Conservation (phyloP, 2,888 invertebrate species). For the Caenorhabditis sinica region DNA sequence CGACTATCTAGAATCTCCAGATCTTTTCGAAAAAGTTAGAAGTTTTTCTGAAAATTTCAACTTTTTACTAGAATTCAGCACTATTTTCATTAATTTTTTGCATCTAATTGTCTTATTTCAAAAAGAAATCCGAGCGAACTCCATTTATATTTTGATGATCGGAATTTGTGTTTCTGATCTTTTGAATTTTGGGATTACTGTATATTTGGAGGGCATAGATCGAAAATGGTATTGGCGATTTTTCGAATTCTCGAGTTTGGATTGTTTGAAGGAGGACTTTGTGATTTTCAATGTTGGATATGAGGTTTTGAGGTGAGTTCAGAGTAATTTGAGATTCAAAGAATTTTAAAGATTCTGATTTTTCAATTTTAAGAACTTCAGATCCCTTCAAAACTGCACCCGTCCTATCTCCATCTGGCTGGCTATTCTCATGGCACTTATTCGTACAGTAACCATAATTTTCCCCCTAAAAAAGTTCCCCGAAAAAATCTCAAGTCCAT, state of each 20-base stretch:
- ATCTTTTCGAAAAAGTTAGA: background rate
- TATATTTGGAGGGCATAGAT: conserved; percentile 12
- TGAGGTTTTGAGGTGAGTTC: conserved; percentile 5
- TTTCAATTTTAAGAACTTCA: background rate
- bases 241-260: background rate
- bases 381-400: too few relatives aligned
- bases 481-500: too few relatives aligned
- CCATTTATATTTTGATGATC: conserved; percentile 17
- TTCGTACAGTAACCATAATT: background rate
- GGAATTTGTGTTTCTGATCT: conserved; percentile 16
- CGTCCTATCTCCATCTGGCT: conserved; percentile 9
- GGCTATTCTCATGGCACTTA: too few relatives aligned
- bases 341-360: background rate
- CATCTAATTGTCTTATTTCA: background rate
- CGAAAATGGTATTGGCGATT: conserved; percentile 4
- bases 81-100: background rate
- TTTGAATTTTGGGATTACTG: background rate
- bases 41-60: background rate
- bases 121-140: background rate
- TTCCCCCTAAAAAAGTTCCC: background rate
- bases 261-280: conserved; percentile 21
- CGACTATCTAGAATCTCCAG: background rate
- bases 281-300: background rate
- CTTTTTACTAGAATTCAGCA: background rate
- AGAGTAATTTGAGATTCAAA: background rate